Conservation (phyloP, 2,797 vertebrate genomes). For the Sebastes nivosus region DNA sequence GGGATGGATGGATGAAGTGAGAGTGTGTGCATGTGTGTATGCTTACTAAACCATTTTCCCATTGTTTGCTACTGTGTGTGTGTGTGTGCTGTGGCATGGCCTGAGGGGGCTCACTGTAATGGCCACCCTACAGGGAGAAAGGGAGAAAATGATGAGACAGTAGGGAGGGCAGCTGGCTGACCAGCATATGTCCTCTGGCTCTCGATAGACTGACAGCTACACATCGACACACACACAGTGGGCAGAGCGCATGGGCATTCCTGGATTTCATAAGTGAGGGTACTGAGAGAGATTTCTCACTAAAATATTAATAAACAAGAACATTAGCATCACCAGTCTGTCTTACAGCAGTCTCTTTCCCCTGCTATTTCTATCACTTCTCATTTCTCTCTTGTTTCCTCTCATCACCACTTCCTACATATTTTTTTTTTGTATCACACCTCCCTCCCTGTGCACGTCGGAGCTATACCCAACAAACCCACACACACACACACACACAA, state of each 20-base stretch:
- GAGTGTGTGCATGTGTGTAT: not conserved
- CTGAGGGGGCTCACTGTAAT: slow-evolving; percentile 64
- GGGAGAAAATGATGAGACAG: slow-evolving; percentile 68
- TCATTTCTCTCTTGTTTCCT: slow-evolving; percentile 3
- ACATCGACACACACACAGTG: slow-evolving; percentile 19
- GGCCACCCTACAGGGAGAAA: slow-evolving; percentile 65
- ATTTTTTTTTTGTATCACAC: not conserved
- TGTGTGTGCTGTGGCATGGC: slow-evolving; percentile 44
- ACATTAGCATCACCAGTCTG: slow-evolving; percentile 6
- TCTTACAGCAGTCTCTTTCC: not conserved
- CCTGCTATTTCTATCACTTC: not conserved
- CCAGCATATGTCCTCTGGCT: slow-evolving; percentile 67
- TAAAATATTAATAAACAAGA: slow-evolving; percentile 47
- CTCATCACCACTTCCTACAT: slow-evolving; percentile 3
- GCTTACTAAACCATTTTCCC: slow-evolving; percentile 15
- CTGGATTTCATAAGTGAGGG: slow-evolving; percentile 16
- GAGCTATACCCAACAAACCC: not conserved
- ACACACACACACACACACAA: not conserved
- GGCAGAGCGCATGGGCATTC: slow-evolving; percentile 19
- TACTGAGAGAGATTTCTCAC: not conserved
- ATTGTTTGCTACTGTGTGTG: slow-evolving; percentile 28
- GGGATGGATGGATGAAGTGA: slow-evolving; percentile 36
- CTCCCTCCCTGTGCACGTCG: not conserved
- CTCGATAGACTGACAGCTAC: slow-evolving; percentile 51
- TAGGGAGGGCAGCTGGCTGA: slow-evolving; percentile 60